Evolutionary conservation across 1,140 invertebrate genomes (phyloP).

Genomic region (Camponotus pennsylvanicus): DNA sequence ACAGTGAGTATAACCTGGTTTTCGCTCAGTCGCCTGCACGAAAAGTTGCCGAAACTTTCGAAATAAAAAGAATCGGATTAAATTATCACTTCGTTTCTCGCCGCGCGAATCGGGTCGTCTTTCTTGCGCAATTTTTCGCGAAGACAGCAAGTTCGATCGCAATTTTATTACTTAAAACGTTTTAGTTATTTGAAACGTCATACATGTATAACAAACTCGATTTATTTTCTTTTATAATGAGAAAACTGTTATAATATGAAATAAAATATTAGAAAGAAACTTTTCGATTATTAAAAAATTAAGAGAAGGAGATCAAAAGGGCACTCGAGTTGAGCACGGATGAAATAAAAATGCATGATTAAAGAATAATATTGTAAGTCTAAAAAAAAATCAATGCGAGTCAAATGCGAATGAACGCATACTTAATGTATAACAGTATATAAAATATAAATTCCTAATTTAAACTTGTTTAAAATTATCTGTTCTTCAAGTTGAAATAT

Average conservation of each 20-base stretch:
- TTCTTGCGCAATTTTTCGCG: constrained; percentile 31
- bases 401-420: too few species aligned
- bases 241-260: not conserved
- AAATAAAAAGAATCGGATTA: constrained; percentile 55
- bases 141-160: constrained; percentile 15
- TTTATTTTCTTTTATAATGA: not conserved
- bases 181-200: not conserved
- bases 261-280: not conserved
- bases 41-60: constrained; percentile 68
- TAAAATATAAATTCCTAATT: too few species aligned
- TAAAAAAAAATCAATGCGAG: not conserved
- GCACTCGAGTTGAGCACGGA: not conserved
- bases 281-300: not conserved
- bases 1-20: constrained; percentile 63
- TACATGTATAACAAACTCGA: not conserved
- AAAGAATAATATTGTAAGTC: not conserved
- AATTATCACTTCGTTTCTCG: constrained; percentile 56
- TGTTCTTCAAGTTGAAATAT: not conserved
- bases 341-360: not conserved
- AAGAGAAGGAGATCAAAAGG: not conserved
- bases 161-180: constrained; percentile 11
- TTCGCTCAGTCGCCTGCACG: constrained; percentile 48
- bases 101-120: not conserved
- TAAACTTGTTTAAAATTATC: not conserved
- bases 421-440: too few species aligned